Evolutionary conservation across 2,888 invertebrate genomes (phyloP), one percentile per base, ranked within the genome.

Genomic region (Parascotia fuliginaria): DNA sequence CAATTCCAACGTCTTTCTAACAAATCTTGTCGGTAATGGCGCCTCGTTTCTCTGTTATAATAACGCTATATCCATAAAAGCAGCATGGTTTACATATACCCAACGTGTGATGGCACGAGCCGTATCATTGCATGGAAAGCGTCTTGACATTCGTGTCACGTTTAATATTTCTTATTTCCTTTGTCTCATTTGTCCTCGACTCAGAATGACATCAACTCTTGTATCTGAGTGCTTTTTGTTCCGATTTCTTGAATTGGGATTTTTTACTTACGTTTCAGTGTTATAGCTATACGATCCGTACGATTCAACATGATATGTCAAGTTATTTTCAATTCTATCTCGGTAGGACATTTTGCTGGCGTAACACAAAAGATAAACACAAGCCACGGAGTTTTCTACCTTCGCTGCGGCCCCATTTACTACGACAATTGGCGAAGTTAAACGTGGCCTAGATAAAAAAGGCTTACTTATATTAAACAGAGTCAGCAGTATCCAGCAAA

Each of bases 161-260:
- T 90, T 83, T 85, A 87, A 88, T 89, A 89, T 90, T 90, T 90
- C 90, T 89, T 90, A 89, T 90, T 89, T 88, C 82, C 81, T 89
- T 85, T 83, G 87, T 84, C 83, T 89, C 89, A 89, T 91, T 89
- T 88, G 87, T 88, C 82, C 84, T 77, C 83, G 73, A 84, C 73
- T 79, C 83, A 77, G 78, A 84, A 87, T 85, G 79, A 81, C 85
- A 85, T 87, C 83, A 81, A 77, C 77, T 60, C 72, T 58, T 76
- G 75, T 76, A 81, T 80, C 79, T 66, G 70, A 75, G 74, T 79
- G 73, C 81, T 83, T 85, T 84, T 83, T 79, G 68, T 77, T 71
- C 60, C 73, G 73, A 78, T 77, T 72, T 59, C 57, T 64, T 66
- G 62, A 61, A 70, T 75, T 62, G 56, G 54, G 54, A 61, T 65